These are phyloP conservation scores for Buathra laborator DNA, from an alignment of 2,888 invertebrate species.

Conservation along the genomic window DNA sequence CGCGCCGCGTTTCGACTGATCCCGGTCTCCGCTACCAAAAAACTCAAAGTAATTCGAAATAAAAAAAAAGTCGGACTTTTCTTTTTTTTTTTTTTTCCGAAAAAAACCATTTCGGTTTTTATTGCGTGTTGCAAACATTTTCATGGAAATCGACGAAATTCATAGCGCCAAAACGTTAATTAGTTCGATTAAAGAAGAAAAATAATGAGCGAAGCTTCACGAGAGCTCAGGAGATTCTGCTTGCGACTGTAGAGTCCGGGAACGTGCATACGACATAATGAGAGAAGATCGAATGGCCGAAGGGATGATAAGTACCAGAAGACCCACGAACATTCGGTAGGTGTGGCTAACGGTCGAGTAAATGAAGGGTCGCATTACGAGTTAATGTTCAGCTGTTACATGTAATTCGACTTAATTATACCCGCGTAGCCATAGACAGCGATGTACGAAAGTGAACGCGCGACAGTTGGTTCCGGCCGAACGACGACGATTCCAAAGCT, in stretches of 20 bases:
- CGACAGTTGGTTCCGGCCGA: conserved; percentile 73
- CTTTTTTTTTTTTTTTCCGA: too few species aligned
- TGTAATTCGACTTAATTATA: conserved; percentile 83
- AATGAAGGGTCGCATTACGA: conserved; percentile 84
- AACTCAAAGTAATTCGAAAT: too few species aligned
- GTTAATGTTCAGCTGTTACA: conserved; percentile 85
- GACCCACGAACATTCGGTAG: conserved; percentile 74
- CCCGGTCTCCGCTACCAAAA: too few species aligned
- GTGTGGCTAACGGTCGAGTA: conserved; percentile 83
- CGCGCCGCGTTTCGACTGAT: too few species aligned
- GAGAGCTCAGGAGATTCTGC: neutral
- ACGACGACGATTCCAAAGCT: conserved; percentile 59
- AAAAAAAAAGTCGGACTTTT: too few species aligned
- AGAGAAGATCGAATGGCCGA: conserved; percentile 75
- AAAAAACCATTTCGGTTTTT: too few species aligned
- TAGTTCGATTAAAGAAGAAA: neutral
- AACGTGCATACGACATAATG: conserved; percentile 65
- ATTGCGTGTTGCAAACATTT: too few species aligned
- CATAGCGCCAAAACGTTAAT: neutral
- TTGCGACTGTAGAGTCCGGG: conserved; percentile 10
- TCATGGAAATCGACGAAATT: neutral
- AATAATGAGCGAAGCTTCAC: neutral
- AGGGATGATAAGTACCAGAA: conserved; percentile 76
- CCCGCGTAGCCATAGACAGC: conserved; percentile 73
- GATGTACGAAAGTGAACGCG: conserved; percentile 75